Conservation (phyloP, 2,113 vertebrate genomes). For the Nansenia antarctica region DNA sequence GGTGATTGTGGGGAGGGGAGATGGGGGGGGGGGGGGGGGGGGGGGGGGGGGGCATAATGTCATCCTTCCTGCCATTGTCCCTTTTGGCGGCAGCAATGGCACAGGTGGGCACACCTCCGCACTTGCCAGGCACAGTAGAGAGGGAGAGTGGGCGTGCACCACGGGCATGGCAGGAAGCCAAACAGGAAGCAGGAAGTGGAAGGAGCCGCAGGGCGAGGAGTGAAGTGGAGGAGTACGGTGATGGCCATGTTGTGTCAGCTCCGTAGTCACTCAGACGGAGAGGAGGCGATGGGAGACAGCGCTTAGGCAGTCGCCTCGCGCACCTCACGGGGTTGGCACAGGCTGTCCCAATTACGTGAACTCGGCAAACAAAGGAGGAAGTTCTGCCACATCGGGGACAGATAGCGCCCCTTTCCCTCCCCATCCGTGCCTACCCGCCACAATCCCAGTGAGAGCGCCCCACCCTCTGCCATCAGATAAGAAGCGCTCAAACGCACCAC, state of each 20-base stretch:
- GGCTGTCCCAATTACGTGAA: slow-evolving; percentile 60
- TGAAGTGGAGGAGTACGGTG: neutral
- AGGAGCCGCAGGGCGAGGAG: slow-evolving; percentile 46
- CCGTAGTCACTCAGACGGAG: slow-evolving; percentile 30
- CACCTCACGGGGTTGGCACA: neutral
- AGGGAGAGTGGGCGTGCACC: slow-evolving; percentile 29
- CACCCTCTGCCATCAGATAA: slow-evolving; percentile 51
- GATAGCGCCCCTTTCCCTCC: slow-evolving; percentile 26
- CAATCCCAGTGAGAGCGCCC: slow-evolving; percentile 38
- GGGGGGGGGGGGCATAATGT: slow-evolving; percentile 12
- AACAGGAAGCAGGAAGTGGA: slow-evolving; percentile 58
- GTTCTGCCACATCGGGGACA: slow-evolving; percentile 57
- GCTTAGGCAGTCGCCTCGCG: slow-evolving; percentile 13
- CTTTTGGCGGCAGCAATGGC: slow-evolving; percentile 22
- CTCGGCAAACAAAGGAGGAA: slow-evolving; percentile 65
- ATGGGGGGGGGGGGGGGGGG: slow-evolving; percentile 19
- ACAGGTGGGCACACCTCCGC: slow-evolving; percentile 53
- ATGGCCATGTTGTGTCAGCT: slow-evolving; percentile 38
- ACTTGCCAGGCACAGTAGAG: slow-evolving; percentile 30
- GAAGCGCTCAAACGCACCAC: slow-evolving; percentile 51
- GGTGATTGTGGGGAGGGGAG: slow-evolving; percentile 9
- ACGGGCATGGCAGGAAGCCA: slow-evolving; percentile 24
- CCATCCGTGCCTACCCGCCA: slow-evolving; percentile 26
- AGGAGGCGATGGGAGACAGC: slow-evolving; percentile 27
- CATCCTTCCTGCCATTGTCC: slow-evolving; percentile 54